Evolutionary conservation across 1,140 invertebrate genomes (phyloP).

Genomic region (Brachionus asplanchnoidis): DNA sequence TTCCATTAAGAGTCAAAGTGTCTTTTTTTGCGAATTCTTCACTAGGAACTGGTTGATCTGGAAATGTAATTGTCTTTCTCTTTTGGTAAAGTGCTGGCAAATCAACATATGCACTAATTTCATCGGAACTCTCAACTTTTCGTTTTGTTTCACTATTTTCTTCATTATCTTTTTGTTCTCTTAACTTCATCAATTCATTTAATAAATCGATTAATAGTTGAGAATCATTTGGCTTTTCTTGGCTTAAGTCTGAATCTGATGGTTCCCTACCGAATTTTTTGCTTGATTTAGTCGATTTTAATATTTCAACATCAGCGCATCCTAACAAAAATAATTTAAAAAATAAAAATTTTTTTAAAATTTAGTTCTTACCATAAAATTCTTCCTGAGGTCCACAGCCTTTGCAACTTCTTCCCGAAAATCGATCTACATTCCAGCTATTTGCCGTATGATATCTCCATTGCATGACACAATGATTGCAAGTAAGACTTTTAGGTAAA

Average conservation of each 20-base stretch:
- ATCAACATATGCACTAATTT: background rate
- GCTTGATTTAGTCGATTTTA: background rate
- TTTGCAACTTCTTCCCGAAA: conserved; percentile 32
- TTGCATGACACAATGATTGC: conserved; percentile 54
- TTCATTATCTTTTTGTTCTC: background rate
- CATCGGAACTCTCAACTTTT: background rate
- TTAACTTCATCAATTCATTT: background rate
- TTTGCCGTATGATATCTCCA: conserved; percentile 42
- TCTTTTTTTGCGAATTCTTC: conserved; percentile 3
- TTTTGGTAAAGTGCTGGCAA: background rate
- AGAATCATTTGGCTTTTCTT: background rate
- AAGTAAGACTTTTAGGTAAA: conserved; percentile 49
- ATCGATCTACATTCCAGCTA: conserved; percentile 41
- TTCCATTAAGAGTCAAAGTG: background rate
- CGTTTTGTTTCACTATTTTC: background rate
- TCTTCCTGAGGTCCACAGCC: conserved; percentile 45
- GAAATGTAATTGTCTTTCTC: background rate
- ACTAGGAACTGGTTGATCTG: background rate
- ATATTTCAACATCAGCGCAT: conserved; percentile 26
- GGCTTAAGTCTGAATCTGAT: background rate
- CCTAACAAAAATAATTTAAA: background rate
- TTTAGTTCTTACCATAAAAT: conserved; percentile 39
- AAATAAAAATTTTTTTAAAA: background rate
- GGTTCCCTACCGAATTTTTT: background rate
- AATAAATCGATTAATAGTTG: background rate